Evolutionary conservation across 2,113 vertebrate species (phyloP), one percentile per base, ranked within the genome.

Genomic region (Hippocampus mohnikei): DNA sequence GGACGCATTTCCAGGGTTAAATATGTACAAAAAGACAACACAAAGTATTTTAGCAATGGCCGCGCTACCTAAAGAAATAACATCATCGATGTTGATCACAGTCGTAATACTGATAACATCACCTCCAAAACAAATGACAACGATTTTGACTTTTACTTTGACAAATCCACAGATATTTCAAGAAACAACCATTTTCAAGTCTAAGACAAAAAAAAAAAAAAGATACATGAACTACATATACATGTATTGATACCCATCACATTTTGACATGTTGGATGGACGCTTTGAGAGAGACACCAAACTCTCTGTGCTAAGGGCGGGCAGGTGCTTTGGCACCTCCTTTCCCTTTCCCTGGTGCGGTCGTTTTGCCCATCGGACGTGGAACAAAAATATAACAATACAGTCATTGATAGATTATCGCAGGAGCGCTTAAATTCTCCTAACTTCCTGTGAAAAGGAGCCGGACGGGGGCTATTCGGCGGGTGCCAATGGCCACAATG

Each of bases 11-110:
- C 90, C 85, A 91, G 86, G 87, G 85, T 90, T 86, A 80, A 81
- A 89, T 90, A 92, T 91, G 91, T 90, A 92, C 87, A 93, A 89
- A 88, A 80, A 71, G 80, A 87, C 78, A 85, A 75, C 79, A 81
- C 79, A 44, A 85, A 70, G 70, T 69, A 75, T 81, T 78, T 75
- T 72, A 81, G 73, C 67, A 77, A 85, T 11, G 77, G 71, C 81
- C 70, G 42, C 72, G 81, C 79, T 82, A 70, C 75, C 80, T 75
- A 80, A 74, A 79, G 82, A 87, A 77, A 84, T 74, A 77, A 75
- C 75, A 86, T 70, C 74, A 80, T 87, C 66, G 71, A 81, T 76
- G 21, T 41, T 41, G 37, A 41, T 63, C 59, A 82, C 70, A 75
- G 63, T 50, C 74, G 85, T 82, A 87, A 87, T 81, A 89, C 77